Percentiles rank a stretch among this genome's conserved stretches.
phyloP scores from a whole-genome alignment of 2,888 invertebrate genomes.

The Phorcus lineatus region DNA sequence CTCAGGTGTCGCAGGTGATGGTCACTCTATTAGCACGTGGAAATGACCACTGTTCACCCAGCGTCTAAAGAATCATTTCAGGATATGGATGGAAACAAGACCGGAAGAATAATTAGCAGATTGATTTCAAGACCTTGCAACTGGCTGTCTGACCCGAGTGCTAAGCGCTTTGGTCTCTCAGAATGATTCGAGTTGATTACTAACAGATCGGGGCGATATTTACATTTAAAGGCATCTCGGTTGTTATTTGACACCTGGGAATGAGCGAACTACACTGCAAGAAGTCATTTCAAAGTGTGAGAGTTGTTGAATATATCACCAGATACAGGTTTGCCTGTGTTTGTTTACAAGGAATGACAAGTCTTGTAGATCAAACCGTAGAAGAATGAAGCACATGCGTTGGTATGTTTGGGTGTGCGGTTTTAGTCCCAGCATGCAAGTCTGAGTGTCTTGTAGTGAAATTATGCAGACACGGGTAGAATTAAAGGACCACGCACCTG shows the following conservation, averaged over 20 bases:
- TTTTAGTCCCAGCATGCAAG: too few relatives aligned
- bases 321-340: background rate
- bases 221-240: background rate
- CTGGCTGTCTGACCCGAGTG: background rate
- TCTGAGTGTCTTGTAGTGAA: too few relatives aligned
- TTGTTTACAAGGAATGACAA: conserved; percentile 1
- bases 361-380: background rate
- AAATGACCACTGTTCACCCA: background rate
- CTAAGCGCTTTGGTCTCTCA: background rate
- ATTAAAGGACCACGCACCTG: too few relatives aligned
- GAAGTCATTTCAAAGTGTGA: background rate
- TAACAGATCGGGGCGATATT: background rate
- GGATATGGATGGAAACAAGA: conserved; percentile 2
- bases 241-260: background rate
- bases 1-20: conserved; percentile 11
- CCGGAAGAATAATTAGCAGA: background rate
- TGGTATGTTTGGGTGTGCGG: too few relatives aligned
- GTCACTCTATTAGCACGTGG: background rate
- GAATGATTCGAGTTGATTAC: background rate
- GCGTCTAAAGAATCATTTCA: background rate
- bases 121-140: background rate
- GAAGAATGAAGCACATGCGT: too few relatives aligned
- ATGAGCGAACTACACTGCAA: background rate
- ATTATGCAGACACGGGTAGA: too few relatives aligned
- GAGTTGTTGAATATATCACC: background rate